These are phyloP conservation scores for Siphlonurus alternatus DNA, from an alignment of 2,888 invertebrate genomes.

Conservation along the genomic window DNA sequence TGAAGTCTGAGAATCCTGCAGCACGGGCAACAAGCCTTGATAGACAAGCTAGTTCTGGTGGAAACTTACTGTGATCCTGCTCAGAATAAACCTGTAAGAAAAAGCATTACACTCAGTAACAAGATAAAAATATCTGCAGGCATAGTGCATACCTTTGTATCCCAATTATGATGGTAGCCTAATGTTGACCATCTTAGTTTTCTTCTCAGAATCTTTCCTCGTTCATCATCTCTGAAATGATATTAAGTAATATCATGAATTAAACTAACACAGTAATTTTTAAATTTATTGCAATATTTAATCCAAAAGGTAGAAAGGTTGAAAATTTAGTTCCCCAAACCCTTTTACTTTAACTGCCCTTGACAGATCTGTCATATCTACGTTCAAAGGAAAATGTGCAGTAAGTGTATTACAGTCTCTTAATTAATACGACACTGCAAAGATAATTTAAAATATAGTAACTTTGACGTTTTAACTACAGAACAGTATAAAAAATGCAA, in stretches of 20 bases:
- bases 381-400: no score
- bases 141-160: constrained; percentile 65
- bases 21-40: constrained; percentile 42
- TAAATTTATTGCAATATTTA: constrained; percentile 21
- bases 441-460: no score
- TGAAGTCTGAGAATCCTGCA: constrained; percentile 40
- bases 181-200: constrained; percentile 85
- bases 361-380: no score
- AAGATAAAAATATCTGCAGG: no score
- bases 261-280: no score
- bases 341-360: no score
- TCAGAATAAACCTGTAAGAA: constrained; percentile 47
- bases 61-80: constrained; percentile 46
- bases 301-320: no score
- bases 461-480: no score
- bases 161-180: constrained; percentile 98
- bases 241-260: not conserved
- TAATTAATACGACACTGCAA: no score
- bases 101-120: constrained; percentile 8
- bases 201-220: constrained; percentile 22
- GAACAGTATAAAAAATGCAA: no score
- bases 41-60: constrained; percentile 48
- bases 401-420: no score
- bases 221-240: constrained; percentile 14
- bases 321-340: no score